Percentiles rank a stretch among this genome's conserved stretches.
Evolutionary conservation across 1,140 invertebrate species (phyloP).

Genomic region (Mercenaria mercenaria): DNA sequence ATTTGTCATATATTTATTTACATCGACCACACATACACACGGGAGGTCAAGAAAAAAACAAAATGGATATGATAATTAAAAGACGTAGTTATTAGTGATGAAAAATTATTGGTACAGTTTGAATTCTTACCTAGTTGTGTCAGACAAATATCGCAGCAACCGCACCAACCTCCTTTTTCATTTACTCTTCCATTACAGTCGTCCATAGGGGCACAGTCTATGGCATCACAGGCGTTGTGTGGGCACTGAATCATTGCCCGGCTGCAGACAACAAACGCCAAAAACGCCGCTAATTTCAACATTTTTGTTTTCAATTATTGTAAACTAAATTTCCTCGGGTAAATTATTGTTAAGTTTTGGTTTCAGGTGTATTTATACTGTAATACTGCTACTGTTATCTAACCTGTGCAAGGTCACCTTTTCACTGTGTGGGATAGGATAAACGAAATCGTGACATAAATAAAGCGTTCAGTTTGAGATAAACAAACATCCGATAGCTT

Average conservation of each 20-base stretch:
- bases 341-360: not conserved
- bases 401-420: not conserved
- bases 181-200: constrained; percentile 54
- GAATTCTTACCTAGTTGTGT: constrained; percentile 62
- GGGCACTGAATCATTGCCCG: constrained; percentile 42
- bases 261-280: constrained; percentile 7
- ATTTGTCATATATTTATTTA: no score
- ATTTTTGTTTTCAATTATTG: not conserved
- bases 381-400: not conserved
- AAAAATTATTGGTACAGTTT: no score
- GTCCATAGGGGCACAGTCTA: constrained; percentile 9
- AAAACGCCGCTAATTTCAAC: constrained; percentile 14
- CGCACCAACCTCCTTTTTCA: constrained; percentile 66
- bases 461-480: no score
- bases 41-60: no score
- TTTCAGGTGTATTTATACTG: not conserved
- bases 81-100: no score
- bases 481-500: no score
- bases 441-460: not conserved
- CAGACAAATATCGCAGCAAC: constrained; percentile 70
- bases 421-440: not conserved
- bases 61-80: no score
- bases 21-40: no score
- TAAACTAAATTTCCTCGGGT: no score
- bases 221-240: constrained; percentile 1